Evolutionary conservation across 2,888 invertebrate genomes (phyloP).

Genomic region (Protodeltote pygarga): DNA sequence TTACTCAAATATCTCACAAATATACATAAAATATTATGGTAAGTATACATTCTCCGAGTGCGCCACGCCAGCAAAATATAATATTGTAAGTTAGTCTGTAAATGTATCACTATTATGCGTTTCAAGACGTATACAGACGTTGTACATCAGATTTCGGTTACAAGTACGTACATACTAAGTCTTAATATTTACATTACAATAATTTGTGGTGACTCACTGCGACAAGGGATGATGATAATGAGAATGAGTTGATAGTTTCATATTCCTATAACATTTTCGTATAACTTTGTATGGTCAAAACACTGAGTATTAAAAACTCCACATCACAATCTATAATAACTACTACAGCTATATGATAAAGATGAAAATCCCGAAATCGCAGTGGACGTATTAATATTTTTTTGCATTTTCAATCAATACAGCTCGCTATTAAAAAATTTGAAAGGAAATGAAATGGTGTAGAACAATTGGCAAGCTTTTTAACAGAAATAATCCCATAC

Average conservation of each 20-base stretch:
- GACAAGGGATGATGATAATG: slow-evolving; percentile 34
- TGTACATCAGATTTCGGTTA: slow-evolving; percentile 85
- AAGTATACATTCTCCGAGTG: slow-evolving; percentile 41
- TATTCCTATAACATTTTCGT: slow-evolving; percentile 36
- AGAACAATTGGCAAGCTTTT: slow-evolving; percentile 38
- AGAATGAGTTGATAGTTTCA: slow-evolving; percentile 30
- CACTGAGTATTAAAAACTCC: slow-evolving; percentile 39
- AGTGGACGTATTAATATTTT: slow-evolving; percentile 36
- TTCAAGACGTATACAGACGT: slow-evolving; percentile 84
- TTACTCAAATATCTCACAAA: slow-evolving; percentile 45
- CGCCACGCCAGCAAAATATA: slow-evolving; percentile 63
- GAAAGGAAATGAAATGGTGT: slow-evolving; percentile 33
- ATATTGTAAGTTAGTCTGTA: slow-evolving; percentile 64
- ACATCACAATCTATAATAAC: slow-evolving; percentile 30
- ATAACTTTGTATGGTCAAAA: slow-evolving; percentile 46
- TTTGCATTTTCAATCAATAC: slow-evolving; percentile 27
- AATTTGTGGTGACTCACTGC: slow-evolving; percentile 49
- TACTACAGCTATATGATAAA: slow-evolving; percentile 37
- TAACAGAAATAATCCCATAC: slow-evolving; percentile 32
- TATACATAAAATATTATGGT: slow-evolving; percentile 46
- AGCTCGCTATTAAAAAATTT: slow-evolving; percentile 33
- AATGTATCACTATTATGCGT: slow-evolving; percentile 67
- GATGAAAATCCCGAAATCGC: slow-evolving; percentile 37
- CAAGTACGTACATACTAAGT: slow-evolving; percentile 67
- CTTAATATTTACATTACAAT: slow-evolving; percentile 72